Percentiles rank a stretch among this genome's conserved stretches.
Evolutionary conservation across 1,140 invertebrate genomes (phyloP).

Genomic region (Scylla paramamosain): DNA sequence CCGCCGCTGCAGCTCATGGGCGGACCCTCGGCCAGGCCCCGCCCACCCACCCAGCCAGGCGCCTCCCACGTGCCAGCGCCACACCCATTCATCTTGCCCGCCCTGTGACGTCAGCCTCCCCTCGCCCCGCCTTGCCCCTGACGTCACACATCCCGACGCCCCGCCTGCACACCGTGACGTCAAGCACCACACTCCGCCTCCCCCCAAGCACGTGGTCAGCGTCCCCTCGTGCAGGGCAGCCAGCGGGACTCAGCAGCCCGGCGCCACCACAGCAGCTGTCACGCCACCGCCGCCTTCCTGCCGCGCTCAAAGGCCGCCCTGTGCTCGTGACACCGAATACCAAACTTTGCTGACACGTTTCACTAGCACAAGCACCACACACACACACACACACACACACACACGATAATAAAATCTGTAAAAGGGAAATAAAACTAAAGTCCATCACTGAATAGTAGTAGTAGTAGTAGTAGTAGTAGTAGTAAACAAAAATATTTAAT

Average conservation of each 20-base stretch:
- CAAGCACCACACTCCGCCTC: not conserved
- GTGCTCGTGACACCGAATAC: too few species aligned
- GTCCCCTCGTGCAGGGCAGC: not conserved
- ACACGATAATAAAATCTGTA: too few species aligned
- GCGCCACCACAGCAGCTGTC: not conserved
- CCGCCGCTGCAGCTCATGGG: conserved; percentile 19
- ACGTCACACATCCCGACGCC: conserved; percentile 34
- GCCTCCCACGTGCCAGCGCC: not conserved
- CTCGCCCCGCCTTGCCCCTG: not conserved
- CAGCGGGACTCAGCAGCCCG: not conserved
- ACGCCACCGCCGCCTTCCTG: not conserved
- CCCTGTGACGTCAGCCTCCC: conserved; percentile 33
- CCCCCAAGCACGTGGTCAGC: conserved; percentile 44
- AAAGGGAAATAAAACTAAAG: too few species aligned
- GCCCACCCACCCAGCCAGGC: not conserved
- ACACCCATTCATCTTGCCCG: conserved; percentile 10
- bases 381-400: too few species aligned
- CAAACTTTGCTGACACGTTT: too few species aligned
- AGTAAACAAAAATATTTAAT: not conserved
- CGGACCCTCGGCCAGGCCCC: conserved; percentile 14
- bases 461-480: conserved; percentile 22
- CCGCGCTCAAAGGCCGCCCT: too few species aligned
- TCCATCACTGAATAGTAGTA: not conserved
- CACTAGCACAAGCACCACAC: too few species aligned
- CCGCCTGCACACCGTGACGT: conserved; percentile 26